Percentiles rank a stretch among this genome's conserved stretches.
These are phyloP conservation scores for Deilephila elpenor DNA, from an alignment of 2,888 invertebrate genomes.

Conservation along the genomic window DNA sequence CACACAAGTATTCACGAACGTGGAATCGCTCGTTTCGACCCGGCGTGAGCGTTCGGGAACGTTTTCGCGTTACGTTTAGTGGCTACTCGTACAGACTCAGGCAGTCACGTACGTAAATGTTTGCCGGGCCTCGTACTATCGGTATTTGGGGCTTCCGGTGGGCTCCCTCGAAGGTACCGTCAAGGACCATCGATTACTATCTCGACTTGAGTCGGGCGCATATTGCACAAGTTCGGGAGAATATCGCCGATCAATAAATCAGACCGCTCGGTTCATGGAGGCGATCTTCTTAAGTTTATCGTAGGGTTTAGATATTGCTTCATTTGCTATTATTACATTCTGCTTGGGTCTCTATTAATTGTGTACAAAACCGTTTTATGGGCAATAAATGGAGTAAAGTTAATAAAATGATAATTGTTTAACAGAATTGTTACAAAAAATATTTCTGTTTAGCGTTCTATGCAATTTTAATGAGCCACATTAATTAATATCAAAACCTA, in stretches of 20 bases:
- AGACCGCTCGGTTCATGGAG: constrained; percentile 54
- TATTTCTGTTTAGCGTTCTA: too few species aligned
- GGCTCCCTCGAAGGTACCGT: constrained; percentile 59
- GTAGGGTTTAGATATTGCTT: constrained; percentile 20
- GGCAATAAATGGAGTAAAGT: too few species aligned
- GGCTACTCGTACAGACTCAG: constrained; percentile 55
- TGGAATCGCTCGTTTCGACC: constrained; percentile 50
- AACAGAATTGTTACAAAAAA: too few species aligned
- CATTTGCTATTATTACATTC: constrained; percentile 22
- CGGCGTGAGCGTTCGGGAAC: constrained; percentile 54
- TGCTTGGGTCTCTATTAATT: constrained; percentile 14
- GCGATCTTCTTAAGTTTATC: constrained; percentile 42
- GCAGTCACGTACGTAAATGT: constrained; percentile 77
- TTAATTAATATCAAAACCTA: too few species aligned
- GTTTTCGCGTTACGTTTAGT: constrained; percentile 61
- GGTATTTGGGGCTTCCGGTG: constrained; percentile 67
- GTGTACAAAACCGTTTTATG: not conserved
- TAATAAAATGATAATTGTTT: too few species aligned
- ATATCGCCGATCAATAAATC: constrained; percentile 66
- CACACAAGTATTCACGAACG: constrained; percentile 54
- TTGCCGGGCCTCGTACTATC: constrained; percentile 66
- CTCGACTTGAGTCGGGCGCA: constrained; percentile 63
- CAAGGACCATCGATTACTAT: constrained; percentile 78
- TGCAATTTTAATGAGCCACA: too few species aligned
- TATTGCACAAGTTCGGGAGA: constrained; percentile 75